Evolutionary conservation across 2,888 invertebrate genomes (phyloP).

Genomic region (Diabrotica balteata): DNA sequence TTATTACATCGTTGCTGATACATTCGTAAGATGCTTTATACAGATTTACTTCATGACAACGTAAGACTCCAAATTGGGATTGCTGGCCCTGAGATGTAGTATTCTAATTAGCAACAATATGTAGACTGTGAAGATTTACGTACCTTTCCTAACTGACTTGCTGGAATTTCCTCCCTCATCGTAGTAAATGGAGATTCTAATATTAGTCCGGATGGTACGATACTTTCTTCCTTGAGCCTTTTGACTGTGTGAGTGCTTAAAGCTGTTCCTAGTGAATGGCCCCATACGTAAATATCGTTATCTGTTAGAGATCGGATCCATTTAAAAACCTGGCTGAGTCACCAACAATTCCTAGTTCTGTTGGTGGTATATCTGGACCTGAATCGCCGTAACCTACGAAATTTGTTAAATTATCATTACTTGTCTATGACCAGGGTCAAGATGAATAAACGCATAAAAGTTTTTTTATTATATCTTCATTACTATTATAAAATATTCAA

Average conservation of each 20-base stretch:
- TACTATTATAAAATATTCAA: too few relatives aligned
- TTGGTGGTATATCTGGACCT: constrained; percentile 41
- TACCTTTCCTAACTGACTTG: constrained; percentile 47
- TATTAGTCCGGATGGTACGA: constrained; percentile 49
- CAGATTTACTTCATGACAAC: too few relatives aligned
- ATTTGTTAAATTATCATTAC: not conserved
- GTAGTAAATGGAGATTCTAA: constrained; percentile 53
- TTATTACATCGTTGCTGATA: too few relatives aligned
- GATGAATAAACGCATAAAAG: too few relatives aligned
- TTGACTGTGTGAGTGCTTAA: constrained; percentile 48
- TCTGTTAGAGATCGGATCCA: constrained; percentile 48
- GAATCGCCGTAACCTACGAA: constrained; percentile 56
- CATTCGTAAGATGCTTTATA: too few relatives aligned
- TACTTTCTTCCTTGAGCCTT: constrained; percentile 39
- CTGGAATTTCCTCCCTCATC: constrained; percentile 49
- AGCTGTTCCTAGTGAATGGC: constrained; percentile 55
- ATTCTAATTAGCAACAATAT: too few relatives aligned
- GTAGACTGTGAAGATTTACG: constrained; percentile 1
- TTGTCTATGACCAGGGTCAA: too few relatives aligned
- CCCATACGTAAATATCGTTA: constrained; percentile 54
- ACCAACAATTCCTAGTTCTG: constrained; percentile 51
- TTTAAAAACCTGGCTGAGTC: constrained; percentile 53
- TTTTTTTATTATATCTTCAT: too few relatives aligned
- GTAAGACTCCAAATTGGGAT: too few relatives aligned
- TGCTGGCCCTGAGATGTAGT: too few relatives aligned